Conservation (phyloP, 2,113 vertebrate species). For the Anoura caudifer region DNA sequence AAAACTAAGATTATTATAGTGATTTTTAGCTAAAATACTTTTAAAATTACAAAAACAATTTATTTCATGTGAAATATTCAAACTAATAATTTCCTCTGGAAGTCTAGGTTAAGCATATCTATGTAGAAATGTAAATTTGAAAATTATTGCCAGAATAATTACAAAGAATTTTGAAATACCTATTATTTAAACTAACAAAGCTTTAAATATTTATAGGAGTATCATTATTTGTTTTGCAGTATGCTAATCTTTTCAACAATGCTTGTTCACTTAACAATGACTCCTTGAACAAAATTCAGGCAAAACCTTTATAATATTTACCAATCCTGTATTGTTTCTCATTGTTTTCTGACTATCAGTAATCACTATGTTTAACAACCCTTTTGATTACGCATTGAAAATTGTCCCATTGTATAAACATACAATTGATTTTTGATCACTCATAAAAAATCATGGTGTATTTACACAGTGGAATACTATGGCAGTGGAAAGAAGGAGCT, state of each 20-base stretch:
- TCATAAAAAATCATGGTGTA: no score
- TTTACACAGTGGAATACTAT: no score
- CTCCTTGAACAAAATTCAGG: neutral
- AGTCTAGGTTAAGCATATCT: neutral
- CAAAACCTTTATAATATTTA: neutral
- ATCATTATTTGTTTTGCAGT: neutral
- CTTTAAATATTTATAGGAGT: neutral
- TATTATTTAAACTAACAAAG: neutral
- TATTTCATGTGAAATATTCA: neutral
- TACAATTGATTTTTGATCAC: no score
- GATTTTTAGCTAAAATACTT: neutral
- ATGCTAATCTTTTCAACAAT: neutral
- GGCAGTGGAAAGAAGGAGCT: no score
- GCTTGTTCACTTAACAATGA: neutral
- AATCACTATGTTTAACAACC: neutral
- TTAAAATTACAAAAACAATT: neutral
- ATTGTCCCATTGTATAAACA: neutral
- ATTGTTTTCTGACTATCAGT: neutral
- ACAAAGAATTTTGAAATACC: neutral
- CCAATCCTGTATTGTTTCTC: neutral
- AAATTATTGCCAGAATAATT: neutral
- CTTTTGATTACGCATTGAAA: neutral
- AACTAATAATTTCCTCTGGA: neutral
- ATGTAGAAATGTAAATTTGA: neutral
- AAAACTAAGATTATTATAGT: neutral